Evolutionary conservation across 2,888 invertebrate genomes (phyloP).

Genomic region (Psylliodes chrysocephalus): DNA sequence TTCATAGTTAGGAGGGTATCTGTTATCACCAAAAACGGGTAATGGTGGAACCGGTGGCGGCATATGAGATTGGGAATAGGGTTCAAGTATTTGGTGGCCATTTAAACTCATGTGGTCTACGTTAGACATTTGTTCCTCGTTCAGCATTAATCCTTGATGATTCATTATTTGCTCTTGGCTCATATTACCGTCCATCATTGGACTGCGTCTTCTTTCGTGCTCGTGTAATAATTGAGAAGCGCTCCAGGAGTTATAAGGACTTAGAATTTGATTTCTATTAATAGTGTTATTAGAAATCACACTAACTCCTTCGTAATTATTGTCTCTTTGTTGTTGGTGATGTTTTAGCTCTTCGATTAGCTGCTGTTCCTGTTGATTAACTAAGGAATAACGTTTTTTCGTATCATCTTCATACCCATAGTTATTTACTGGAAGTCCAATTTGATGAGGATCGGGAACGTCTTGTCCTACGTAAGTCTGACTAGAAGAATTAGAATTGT

Average conservation of each 20-base stretch:
- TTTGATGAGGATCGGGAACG: conserved; percentile 62
- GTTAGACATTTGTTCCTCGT: conserved; percentile 60
- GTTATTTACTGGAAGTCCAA: conserved; percentile 64
- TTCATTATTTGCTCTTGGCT: conserved; percentile 55
- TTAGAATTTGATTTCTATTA: conserved; percentile 63
- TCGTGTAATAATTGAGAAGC: conserved; percentile 70
- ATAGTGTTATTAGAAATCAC: conserved; percentile 63
- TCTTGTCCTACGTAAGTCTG: conserved; percentile 56
- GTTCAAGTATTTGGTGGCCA: conserved; percentile 58
- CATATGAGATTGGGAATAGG: conserved; percentile 52
- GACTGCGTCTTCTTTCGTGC: conserved; percentile 69
- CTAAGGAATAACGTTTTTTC: conserved; percentile 65
- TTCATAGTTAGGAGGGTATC: conserved; percentile 63
- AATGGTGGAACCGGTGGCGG: conserved; percentile 69
- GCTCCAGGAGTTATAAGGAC: conserved; percentile 71
- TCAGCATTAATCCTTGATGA: conserved; percentile 55
- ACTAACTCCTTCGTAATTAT: conserved; percentile 58
- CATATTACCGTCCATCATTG: conserved; percentile 59
- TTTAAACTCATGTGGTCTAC: conserved; percentile 59
- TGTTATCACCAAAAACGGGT: conserved; percentile 62
- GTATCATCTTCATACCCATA: conserved; percentile 64
- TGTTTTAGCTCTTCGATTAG: conserved; percentile 64
- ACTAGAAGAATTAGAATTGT: conserved; percentile 51
- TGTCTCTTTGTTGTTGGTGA: conserved; percentile 58
- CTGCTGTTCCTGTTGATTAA: conserved; percentile 65